These are phyloP conservation scores for Argyrosomus japonicus DNA, from an alignment of 2,113 vertebrate species.

Conservation along the genomic window DNA sequence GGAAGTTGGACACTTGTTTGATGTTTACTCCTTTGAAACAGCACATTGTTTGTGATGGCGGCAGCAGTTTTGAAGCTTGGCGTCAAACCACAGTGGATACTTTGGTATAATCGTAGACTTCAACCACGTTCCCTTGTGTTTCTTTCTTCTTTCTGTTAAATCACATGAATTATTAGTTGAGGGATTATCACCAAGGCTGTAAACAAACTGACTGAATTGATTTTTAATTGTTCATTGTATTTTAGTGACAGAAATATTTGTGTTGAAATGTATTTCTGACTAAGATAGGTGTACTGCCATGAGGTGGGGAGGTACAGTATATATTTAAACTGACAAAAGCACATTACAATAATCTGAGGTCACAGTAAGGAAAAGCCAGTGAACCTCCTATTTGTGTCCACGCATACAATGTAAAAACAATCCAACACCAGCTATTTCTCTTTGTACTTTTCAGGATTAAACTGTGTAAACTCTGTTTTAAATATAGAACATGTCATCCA, in stretches of 20 bases:
- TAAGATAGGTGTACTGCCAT: too few species aligned
- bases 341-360: too few species aligned
- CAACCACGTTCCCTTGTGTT: background rate
- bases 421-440: background rate
- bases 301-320: too few species aligned
- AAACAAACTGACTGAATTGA: background rate
- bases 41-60: background rate
- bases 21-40: slow-evolving; percentile 8
- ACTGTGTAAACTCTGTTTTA: background rate
- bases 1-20: slow-evolving; percentile 19
- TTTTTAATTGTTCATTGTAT: background rate
- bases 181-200: slow-evolving; percentile 4
- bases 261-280: background rate
- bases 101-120: background rate
- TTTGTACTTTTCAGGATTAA: background rate
- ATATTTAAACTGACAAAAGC: too few species aligned
- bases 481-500: background rate
- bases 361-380: too few species aligned
- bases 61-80: background rate
- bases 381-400: background rate
- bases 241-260: background rate
- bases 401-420: background rate
- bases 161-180: background rate
- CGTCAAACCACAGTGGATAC: background rate
- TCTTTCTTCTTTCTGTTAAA: background rate